Conservation (phyloP, 2,113 vertebrate genomes). For the Eonycteris spelaea region DNA sequence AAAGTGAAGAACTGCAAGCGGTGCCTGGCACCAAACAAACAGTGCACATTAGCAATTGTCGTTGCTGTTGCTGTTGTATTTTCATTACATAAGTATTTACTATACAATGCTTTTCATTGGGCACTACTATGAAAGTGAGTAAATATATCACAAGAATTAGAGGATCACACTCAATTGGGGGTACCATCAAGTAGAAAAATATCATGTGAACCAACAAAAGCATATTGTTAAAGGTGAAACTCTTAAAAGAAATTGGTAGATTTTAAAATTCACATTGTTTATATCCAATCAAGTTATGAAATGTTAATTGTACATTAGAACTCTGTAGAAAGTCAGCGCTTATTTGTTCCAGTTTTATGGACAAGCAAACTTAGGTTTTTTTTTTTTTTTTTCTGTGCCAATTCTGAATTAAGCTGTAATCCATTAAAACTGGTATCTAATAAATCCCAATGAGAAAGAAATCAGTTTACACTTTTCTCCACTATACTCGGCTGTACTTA, state of each 20-base stretch:
- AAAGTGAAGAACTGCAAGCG: not conserved
- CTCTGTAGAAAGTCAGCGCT: not conserved
- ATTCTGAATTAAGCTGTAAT: slow-evolving; percentile 13
- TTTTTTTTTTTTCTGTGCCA: not conserved
- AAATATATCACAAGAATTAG: not conserved
- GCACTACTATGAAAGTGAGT: not conserved
- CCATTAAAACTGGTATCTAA: not conserved
- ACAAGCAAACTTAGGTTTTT: not conserved
- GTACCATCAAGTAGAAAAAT: not conserved
- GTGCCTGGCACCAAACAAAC: not conserved
- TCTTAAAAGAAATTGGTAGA: not conserved
- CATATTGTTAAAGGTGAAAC: not conserved
- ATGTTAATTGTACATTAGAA: not conserved
- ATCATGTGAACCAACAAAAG: not conserved
- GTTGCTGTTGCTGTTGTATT: not conserved
- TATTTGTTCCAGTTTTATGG: not conserved
- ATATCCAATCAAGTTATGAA: not conserved
- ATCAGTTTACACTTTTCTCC: not conserved
- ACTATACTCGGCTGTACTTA: not conserved
- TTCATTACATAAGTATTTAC: not conserved
- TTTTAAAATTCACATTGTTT: not conserved
- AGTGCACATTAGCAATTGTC: not conserved
- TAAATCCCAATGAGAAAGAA: not conserved
- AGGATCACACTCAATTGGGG: not conserved
- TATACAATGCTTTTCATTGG: not conserved